Evolutionary conservation across 2,888 invertebrate species (phyloP).

Genomic region (Griposia aprilina): DNA sequence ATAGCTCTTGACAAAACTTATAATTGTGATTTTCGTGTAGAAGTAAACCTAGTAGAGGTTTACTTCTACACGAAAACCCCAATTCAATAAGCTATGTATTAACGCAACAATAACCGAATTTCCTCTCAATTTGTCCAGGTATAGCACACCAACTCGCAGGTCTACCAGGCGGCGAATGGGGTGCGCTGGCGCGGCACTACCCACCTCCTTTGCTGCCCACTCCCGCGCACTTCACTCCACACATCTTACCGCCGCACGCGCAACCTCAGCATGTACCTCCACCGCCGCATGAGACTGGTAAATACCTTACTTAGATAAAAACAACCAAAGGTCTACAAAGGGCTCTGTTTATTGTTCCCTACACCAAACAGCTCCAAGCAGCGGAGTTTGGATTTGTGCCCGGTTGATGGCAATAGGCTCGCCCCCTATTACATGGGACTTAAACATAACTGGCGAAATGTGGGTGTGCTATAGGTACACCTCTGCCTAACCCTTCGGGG

Average conservation of each 20-base stretch:
- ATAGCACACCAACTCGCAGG: constrained; percentile 94
- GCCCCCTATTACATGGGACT: no score
- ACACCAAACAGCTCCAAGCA: constrained; percentile 14
- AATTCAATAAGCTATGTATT: not conserved
- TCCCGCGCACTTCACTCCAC: constrained; percentile 91
- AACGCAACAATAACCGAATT: not conserved
- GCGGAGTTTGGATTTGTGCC: no score
- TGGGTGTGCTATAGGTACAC: no score
- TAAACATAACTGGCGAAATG: no score
- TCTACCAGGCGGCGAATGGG: constrained; percentile 92
- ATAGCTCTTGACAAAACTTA: not conserved
- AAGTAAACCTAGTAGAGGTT: no score
- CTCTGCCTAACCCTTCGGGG: no score
- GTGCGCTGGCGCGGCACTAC: constrained; percentile 92
- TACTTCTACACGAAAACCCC: not conserved
- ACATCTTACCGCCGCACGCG: constrained; percentile 89
- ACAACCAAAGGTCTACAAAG: not conserved
- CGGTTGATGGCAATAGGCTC: no score
- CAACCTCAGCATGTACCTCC: constrained; percentile 85
- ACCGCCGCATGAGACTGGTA: constrained; percentile 89
- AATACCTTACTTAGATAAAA: not conserved
- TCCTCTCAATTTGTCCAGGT: constrained; percentile 84
- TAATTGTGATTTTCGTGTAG: no score
- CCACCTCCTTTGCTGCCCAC: constrained; percentile 88
- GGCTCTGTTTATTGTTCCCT: not conserved